phyloP scores from a whole-genome alignment of 2,797 vertebrate genomes.

The Glossophaga mutica region DNA sequence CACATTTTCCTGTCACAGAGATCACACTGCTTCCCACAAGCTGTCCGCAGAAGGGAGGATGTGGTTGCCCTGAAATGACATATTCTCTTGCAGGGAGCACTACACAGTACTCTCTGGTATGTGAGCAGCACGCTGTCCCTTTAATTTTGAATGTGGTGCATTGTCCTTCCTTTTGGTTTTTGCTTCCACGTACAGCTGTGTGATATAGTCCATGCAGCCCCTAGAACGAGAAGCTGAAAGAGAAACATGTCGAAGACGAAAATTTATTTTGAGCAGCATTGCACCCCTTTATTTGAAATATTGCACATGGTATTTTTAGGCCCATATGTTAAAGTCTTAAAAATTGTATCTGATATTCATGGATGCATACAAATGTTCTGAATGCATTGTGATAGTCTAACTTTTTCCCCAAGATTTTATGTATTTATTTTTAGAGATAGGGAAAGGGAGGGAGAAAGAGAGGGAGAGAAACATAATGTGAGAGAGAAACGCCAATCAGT shows the following conservation, averaged over 20 bases:
- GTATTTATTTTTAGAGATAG: neutral
- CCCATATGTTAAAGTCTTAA: neutral
- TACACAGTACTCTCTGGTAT: conserved; percentile 75
- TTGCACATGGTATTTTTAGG: neutral
- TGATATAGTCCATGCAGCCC: conserved; percentile 64
- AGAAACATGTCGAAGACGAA: neutral
- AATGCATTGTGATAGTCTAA: neutral
- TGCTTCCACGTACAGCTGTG: conserved; percentile 29
- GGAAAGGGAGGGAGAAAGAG: neutral
- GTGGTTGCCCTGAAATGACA: neutral
- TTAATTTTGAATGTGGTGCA: neutral
- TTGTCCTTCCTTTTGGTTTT: conserved; percentile 29
- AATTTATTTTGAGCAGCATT: neutral
- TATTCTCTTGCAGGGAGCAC: neutral
- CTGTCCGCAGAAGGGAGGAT: neutral
- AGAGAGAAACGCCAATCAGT: too few relatives aligned
- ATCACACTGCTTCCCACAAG: neutral
- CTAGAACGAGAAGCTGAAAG: conserved; percentile 66
- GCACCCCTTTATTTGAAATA: neutral
- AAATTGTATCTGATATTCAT: conserved; percentile 5
- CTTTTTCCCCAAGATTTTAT: neutral
- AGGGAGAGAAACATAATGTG: neutral
- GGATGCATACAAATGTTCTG: neutral
- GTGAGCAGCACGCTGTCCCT: neutral
- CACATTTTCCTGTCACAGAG: neutral